Evolutionary conservation across 2,113 vertebrate genomes (phyloP), one percentile per base, ranked within the genome.

Genomic region (Cricetomys ansorgei): DNA sequence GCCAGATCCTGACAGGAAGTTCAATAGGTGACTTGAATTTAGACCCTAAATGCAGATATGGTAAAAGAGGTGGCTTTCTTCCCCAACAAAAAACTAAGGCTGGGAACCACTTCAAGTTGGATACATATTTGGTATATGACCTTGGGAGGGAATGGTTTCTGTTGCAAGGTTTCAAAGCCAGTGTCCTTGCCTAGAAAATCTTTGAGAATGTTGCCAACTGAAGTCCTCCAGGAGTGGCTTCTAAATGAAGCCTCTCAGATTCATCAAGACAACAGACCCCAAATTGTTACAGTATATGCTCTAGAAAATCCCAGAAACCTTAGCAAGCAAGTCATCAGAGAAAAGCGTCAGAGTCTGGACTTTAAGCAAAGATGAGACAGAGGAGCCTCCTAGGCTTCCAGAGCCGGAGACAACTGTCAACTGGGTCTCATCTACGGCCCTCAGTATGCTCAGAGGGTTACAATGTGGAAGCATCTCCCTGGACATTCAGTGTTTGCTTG

Each of bases 311-410:
- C 69, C 31, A 8, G 19, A 80, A 89, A 92, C 88, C 17, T 69
- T 34, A 27, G 65, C 0, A 53, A 48, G 43, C 70, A 80, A 65
- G 53, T n/a, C 69, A 64, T 86, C 37, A 85, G 23, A 83, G 9
- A 7, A 34, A 48, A 48, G 59, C 0, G 40, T 64, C n/a, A 70
- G 89, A 57, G 8, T 37, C 29, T 59, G 53, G 48, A 72, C 80
- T 87, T 91, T 43, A 94, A 94, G 45, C 48, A 97, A 48, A 77
- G 37, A 53, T 17, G 4, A 91, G 70, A 86, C 70, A 57, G 16
- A 23, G 40, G 37, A 77, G 43, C 43, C 84, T 55, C 70, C 80
- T 48, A 45, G 40, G 87, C 59, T 43, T 75, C 69, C 40, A 16
- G 37, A 77, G 34, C 80, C 85, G 79, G 69, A 92, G 55, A 48